Percentiles rank a stretch among this genome's conserved stretches.
Conservation (phyloP, 2,888 invertebrate species). For the Seira ritae region DNA sequence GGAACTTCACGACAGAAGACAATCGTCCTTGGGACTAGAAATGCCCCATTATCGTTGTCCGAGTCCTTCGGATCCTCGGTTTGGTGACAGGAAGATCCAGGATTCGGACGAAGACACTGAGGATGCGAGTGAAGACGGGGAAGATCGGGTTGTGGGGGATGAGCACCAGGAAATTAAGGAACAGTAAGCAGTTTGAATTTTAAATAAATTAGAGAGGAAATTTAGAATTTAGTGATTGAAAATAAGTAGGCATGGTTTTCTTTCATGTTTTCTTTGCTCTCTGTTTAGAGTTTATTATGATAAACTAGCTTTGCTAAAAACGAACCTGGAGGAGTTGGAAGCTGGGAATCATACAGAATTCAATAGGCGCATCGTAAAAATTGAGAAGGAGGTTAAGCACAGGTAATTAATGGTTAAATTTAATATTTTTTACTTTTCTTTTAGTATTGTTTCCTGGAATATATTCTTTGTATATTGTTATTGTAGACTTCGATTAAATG, state of each 20-base stretch:
- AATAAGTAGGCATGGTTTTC: constrained; percentile 28
- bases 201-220: constrained; percentile 72
- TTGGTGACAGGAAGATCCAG: constrained; percentile 32
- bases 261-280: constrained; percentile 22
- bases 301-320: constrained; percentile 90
- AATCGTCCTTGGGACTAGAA: constrained; percentile 27
- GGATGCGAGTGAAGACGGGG: constrained; percentile 88
- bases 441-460: background rate
- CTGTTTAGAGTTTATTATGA: constrained; percentile 89
- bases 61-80: constrained; percentile 41
- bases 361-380: constrained; percentile 40
- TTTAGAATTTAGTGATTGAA: constrained; percentile 2
- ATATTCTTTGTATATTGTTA: constrained; percentile 31
- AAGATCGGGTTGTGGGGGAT: constrained; percentile 29
- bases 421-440: background rate
- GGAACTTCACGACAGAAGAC: constrained; percentile 57
- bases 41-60: constrained; percentile 37
- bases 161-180: constrained; percentile 89
- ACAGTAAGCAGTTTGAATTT: constrained; percentile 80
- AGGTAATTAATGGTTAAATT: constrained; percentile 21
- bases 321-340: constrained; percentile 87
- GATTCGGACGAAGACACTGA: constrained; percentile 85
- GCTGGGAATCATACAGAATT: constrained; percentile 89
- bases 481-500: constrained; percentile 82
- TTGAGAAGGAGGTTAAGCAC: constrained; percentile 44